Conservation (phyloP, 2,113 vertebrate species). For the Fregetta grallaria region DNA sequence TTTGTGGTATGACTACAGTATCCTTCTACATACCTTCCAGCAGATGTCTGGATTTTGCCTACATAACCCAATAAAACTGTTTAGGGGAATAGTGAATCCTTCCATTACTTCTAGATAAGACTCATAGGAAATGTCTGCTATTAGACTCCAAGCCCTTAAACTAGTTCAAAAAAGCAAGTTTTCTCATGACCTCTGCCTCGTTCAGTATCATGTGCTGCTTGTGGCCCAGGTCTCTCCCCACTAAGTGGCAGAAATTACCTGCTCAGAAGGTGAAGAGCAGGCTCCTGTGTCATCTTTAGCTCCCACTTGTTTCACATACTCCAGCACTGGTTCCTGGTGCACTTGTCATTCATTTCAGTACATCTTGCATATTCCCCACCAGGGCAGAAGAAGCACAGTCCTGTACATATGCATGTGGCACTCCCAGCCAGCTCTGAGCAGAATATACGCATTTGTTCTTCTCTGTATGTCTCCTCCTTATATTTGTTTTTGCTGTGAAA, state of each 20-base stretch:
- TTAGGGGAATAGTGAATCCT: background rate
- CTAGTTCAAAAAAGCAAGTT: background rate
- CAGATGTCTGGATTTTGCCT: background rate
- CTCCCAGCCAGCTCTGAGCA: background rate
- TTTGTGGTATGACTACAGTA: background rate
- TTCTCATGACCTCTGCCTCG: background rate
- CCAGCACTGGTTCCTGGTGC: background rate
- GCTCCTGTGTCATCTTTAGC: background rate
- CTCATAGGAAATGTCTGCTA: background rate
- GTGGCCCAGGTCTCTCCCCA: background rate
- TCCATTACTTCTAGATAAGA: background rate
- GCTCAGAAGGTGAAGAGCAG: background rate
- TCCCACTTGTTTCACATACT: background rate
- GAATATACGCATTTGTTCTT: background rate
- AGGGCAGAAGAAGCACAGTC: background rate
- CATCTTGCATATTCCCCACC: background rate
- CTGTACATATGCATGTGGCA: background rate
- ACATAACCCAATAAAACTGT: background rate
- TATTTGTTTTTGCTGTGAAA: background rate
- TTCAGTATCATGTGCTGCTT: background rate
- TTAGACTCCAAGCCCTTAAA: background rate
- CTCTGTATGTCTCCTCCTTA: background rate
- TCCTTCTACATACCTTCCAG: background rate
- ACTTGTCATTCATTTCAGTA: background rate
- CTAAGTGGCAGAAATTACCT: background rate